Base-by-base conservation (phyloP, 2,888 invertebrate genomes). In the Buathra laborator region DNA sequence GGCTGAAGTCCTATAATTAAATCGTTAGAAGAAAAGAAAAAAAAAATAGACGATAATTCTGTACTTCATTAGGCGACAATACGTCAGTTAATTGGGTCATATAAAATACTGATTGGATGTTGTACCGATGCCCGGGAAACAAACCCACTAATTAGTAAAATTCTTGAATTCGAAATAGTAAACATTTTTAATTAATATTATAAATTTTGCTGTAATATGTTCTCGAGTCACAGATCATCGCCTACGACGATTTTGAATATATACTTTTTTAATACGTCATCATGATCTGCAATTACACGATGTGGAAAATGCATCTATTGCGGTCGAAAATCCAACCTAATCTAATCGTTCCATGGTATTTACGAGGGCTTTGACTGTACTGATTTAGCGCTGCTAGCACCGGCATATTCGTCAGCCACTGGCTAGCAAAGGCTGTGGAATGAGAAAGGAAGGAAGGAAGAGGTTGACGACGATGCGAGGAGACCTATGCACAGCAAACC, bases 401-500 rank as follows among this genome's bases (percentile, higher is more conserved):
- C 37, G 12, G n/a, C 32, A n/a, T 12, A 43, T 66, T 37, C 62
- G n/a, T 51, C 43, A 72, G 37, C n/a, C 68, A 29, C 24, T 24
- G 12, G 10, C 7, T 29, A 29, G 59, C 56, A 78, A 70, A 44
- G 32, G 53, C 44, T 67, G 53, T 59, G 44, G n/a, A 66, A 66
- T 12, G 48, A 32, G 46, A 66, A 48, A 76, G 44, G 66, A 48
- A 64, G 64, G 66, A 53, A 67, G 76, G 29, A 64, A 64, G 62
- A 67, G 56, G 46, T 48, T 80, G 44, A 3, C 19, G 59, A 67
- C 64, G 51, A 48, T 12, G 56, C 70, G 51, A 37, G 7, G 37
- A 19, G 59, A n/a, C 10, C 59, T 12, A 44, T 64, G 14, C 16
- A 53, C 48, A 14, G 37, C 59, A 59, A 53, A n/a, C 70, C 59